Percentiles rank a stretch among this genome's conserved stretches.
These are phyloP conservation scores for Amniataba percoides DNA, from an alignment of 2,797 vertebrate species.

Conservation along the genomic window DNA sequence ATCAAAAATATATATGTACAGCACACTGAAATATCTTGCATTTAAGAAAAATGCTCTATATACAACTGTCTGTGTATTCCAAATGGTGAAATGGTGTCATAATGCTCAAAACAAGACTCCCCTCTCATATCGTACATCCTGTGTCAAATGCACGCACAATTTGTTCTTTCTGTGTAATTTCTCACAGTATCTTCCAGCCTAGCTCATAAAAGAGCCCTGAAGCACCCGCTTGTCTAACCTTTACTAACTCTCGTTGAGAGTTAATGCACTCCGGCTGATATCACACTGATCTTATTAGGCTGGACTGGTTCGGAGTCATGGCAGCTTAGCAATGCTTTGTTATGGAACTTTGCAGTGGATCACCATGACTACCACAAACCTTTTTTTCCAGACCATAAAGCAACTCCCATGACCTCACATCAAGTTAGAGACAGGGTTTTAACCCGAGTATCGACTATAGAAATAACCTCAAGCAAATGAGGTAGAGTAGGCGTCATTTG, in stretches of 20 bases:
- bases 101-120: neutral
- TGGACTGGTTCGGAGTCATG: slow-evolving; percentile 67
- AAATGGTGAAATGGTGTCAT: neutral
- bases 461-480: slow-evolving; percentile 29
- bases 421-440: slow-evolving; percentile 47
- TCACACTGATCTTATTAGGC: slow-evolving; percentile 76
- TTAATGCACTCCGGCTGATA: slow-evolving; percentile 72
- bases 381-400: slow-evolving; percentile 68
- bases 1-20: neutral
- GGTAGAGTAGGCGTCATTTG: slow-evolving; percentile 27
- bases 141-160: neutral
- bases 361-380: slow-evolving; percentile 67
- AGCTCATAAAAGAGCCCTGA: slow-evolving; percentile 49
- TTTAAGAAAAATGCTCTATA: neutral
- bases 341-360: slow-evolving; percentile 76
- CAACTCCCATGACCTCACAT: slow-evolving; percentile 75
- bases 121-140: neutral
- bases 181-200: slow-evolving; percentile 42
- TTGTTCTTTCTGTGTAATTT: slow-evolving; percentile 13
- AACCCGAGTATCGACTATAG: slow-evolving; percentile 41
- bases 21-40: neutral
- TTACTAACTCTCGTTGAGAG: slow-evolving; percentile 41
- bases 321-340: slow-evolving; percentile 77
- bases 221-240: slow-evolving; percentile 47
- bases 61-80: slow-evolving; percentile 9